A percentile compares a stretch with the other conserved stretches of the same genome.
Conservation (phyloP, 2,797 vertebrate genomes). For the Bucorvus abyssinicus region DNA sequence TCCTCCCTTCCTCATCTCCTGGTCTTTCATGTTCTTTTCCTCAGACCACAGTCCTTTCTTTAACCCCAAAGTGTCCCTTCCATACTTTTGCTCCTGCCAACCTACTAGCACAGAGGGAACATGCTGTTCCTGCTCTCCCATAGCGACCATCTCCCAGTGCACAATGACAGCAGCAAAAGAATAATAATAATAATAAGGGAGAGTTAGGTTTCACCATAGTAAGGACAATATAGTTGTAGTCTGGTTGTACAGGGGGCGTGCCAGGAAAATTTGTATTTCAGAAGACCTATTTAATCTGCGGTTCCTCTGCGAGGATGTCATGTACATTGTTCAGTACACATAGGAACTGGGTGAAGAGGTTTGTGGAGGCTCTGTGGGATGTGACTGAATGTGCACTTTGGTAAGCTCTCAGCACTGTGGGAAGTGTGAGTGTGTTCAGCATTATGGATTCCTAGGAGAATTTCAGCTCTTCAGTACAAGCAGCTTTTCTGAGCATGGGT, state of each 20-base stretch:
- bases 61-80: not conserved
- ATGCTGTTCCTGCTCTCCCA: not conserved
- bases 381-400: not conserved
- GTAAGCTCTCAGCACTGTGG: conserved; percentile 17
- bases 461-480: conserved; percentile 1
- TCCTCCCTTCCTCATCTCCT: not conserved
- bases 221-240: not conserved
- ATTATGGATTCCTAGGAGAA: conserved; percentile 18
- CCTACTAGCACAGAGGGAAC: not conserved
- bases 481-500: not conserved
- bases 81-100: not conserved
- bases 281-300: not conserved
- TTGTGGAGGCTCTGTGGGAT: not conserved
- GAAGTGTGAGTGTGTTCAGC: not conserved
- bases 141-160: not conserved
- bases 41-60: not conserved
- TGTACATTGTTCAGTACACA: not conserved
- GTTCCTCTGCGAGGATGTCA: not conserved
- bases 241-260: not conserved
- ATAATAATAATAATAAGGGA: not conserved
- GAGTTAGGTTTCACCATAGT: not conserved
- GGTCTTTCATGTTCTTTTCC: not conserved
- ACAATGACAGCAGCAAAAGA: not conserved
- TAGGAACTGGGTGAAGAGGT: not conserved
- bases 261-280: not conserved